Conservation (phyloP, 2,113 vertebrate species). For the Ia io region DNA sequence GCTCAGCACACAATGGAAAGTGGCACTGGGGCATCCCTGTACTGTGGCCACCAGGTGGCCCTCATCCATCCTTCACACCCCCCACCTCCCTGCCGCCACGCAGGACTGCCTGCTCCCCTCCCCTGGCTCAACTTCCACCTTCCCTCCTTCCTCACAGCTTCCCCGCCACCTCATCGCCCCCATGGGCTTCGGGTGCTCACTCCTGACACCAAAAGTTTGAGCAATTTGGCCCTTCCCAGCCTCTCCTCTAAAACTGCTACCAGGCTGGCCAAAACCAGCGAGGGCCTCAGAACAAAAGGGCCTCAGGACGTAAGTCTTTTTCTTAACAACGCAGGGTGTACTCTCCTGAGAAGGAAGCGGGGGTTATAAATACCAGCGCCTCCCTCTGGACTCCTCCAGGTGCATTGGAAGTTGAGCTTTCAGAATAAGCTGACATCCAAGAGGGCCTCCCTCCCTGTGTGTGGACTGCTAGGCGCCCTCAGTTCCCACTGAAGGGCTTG, state of each 20-base stretch:
- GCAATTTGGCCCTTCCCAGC: neutral
- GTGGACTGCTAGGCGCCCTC: neutral
- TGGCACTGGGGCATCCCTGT: neutral
- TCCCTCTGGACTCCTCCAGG: neutral
- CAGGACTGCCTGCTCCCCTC: neutral
- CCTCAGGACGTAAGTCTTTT: neutral
- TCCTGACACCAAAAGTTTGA: neutral
- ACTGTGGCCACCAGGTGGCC: neutral
- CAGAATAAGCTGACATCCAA: neutral
- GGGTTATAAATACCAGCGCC: neutral
- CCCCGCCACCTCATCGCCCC: accelerated
- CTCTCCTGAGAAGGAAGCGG: neutral
- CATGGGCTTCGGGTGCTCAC: neutral
- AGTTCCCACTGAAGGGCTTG: neutral
- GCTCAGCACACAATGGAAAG: neutral
- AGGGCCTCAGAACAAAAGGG: neutral
- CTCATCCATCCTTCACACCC: neutral
- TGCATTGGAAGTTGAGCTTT: neutral
- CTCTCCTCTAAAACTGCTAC: neutral
- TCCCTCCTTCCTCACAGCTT: neutral
- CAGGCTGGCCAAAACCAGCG: neutral
- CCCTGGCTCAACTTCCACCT: neutral
- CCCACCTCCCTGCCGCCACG: no score
- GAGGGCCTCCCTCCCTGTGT: neutral
- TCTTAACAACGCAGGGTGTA: neutral